Evolutionary conservation across 2,888 invertebrate species (phyloP).

Genomic region (Plagodis dolabraria): DNA sequence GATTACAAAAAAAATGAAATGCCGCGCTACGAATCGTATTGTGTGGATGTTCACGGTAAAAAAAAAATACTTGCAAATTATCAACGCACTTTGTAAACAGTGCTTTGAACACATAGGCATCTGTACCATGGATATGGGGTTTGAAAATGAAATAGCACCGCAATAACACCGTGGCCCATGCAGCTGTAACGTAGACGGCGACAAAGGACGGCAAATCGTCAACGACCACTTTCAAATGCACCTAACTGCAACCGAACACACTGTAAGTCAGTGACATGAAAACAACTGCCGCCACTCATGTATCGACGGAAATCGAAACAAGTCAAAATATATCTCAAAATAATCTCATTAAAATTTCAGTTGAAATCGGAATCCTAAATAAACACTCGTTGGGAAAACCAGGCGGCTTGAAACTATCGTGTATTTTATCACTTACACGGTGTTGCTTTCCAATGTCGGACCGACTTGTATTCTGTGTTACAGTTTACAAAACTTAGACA

Average conservation of each 20-base stretch:
- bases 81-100: conserved; percentile 49
- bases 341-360: no score
- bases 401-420: neutral
- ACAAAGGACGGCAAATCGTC: conserved; percentile 6
- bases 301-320: no score
- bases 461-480: neutral
- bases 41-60: conserved; percentile 8
- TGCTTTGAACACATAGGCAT: conserved; percentile 50
- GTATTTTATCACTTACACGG: no score
- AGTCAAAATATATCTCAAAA: no score
- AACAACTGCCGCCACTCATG: no score
- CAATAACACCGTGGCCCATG: conserved; percentile 56
- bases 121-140: conserved; percentile 33
- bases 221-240: neutral
- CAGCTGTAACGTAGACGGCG: conserved; percentile 4
- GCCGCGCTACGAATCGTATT: conserved; percentile 27
- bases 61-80: conserved; percentile 37
- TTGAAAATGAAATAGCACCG: conserved; percentile 68
- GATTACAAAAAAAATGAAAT: conserved; percentile 48
- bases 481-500: neutral
- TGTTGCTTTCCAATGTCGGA: neutral
- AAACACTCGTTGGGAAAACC: neutral
- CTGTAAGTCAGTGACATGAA: no score
- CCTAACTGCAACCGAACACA: neutral
- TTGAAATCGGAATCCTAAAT: no score